A percentile compares a stretch with the other conserved stretches of the same genome.
phyloP scores from a whole-genome alignment of 2,797 vertebrate genomes.

The Tamandua tetradactyla region DNA sequence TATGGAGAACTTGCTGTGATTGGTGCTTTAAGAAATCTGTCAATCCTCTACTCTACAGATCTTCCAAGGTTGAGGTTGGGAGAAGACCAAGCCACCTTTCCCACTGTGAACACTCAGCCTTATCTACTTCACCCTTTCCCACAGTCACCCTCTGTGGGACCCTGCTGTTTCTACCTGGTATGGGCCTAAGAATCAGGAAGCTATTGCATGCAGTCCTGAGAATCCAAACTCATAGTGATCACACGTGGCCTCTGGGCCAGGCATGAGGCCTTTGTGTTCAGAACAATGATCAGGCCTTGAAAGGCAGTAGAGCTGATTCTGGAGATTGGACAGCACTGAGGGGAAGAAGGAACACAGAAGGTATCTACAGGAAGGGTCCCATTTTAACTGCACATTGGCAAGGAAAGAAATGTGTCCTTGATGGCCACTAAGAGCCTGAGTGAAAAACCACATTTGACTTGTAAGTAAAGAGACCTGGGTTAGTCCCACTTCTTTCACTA shows the following conservation, averaged over 20 bases:
- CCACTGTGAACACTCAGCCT: neutral
- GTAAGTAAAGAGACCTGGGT: neutral
- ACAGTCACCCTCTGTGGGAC: neutral
- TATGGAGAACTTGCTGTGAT: neutral
- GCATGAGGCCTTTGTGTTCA: neutral
- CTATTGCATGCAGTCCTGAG: neutral
- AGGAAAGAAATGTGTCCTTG: constrained; percentile 9
- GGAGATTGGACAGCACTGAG: neutral
- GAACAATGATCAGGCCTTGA: neutral
- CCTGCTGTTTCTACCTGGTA: neutral
- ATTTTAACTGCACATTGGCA: neutral
- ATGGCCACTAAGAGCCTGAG: neutral
- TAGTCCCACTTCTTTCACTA: constrained; percentile 14
- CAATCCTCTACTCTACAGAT: neutral
- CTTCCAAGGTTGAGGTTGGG: neutral
- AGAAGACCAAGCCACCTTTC: neutral
- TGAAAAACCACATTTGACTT: neutral
- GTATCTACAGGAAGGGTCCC: neutral
- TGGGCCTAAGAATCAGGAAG: neutral
- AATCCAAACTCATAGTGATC: neutral
- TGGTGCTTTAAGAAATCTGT: neutral
- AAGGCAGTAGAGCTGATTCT: neutral
- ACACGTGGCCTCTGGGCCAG: neutral
- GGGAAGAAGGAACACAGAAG: neutral
- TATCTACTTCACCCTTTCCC: neutral